Evolutionary conservation across 2,888 invertebrate genomes (phyloP).

Genomic region (Hypsopygia costalis): DNA sequence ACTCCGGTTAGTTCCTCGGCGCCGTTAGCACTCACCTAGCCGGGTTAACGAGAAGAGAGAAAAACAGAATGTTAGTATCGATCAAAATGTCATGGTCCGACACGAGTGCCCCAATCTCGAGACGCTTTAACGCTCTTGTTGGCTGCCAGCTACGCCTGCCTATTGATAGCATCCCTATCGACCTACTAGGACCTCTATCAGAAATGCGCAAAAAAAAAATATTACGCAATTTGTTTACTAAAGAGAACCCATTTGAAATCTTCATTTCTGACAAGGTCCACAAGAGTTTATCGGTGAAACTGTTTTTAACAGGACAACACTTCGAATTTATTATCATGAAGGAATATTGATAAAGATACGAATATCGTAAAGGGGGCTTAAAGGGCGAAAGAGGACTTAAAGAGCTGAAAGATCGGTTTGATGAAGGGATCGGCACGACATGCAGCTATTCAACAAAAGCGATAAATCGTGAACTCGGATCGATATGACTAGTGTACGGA

Average conservation of each 20-base stretch:
- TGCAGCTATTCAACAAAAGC: slow-evolving; percentile 67
- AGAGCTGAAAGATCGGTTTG: slow-evolving; percentile 22
- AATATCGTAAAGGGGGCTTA: background rate
- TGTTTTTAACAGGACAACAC: background rate
- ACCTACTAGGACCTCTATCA: slow-evolving; percentile 2
- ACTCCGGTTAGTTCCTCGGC: slow-evolving; percentile 76
- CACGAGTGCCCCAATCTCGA: slow-evolving; percentile 66
- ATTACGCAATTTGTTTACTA: background rate
- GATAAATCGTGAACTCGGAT: slow-evolving; percentile 68
- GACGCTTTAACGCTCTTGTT: slow-evolving; percentile 49
- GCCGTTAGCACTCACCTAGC: slow-evolving; percentile 91
- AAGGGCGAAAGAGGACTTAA: slow-evolving; percentile 14
- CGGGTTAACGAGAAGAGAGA: slow-evolving; percentile 86
- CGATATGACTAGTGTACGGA: slow-evolving; percentile 66
- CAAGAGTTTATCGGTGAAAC: background rate
- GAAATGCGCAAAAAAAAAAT: background rate
- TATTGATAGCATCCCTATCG: slow-evolving; percentile 14
- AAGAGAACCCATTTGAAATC: background rate
- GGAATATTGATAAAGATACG: background rate
- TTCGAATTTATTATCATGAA: background rate
- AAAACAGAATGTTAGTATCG: slow-evolving; percentile 86
- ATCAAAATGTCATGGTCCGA: slow-evolving; percentile 77
- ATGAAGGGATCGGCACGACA: slow-evolving; percentile 49
- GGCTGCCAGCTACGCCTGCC: slow-evolving; percentile 37
- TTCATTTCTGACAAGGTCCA: slow-evolving; percentile 7